Conservation (phyloP, 2,888 invertebrate genomes). For the Dicranocentrus wangi region DNA sequence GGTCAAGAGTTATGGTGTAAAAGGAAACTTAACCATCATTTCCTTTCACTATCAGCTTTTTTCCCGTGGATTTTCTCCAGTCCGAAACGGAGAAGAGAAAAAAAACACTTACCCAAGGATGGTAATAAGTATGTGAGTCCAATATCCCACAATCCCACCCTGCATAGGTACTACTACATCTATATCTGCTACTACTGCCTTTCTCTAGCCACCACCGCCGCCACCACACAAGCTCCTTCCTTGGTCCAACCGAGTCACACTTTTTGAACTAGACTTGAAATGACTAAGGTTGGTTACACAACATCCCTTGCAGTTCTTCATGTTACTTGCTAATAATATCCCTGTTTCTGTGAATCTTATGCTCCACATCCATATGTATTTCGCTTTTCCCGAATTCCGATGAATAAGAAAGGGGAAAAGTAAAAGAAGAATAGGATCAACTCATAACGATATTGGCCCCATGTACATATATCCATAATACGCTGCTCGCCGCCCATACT, state of each 20-base stretch:
- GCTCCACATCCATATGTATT: slow-evolving; percentile 43
- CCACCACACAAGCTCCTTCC: no score
- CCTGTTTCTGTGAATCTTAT: slow-evolving; percentile 12
- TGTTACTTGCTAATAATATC: slow-evolving; percentile 48
- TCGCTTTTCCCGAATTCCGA: slow-evolving; percentile 21
- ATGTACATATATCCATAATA: not conserved
- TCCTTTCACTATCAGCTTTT: slow-evolving; percentile 29
- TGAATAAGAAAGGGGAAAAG: slow-evolving; percentile 13
- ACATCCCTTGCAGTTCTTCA: slow-evolving; percentile 38
- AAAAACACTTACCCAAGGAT: no score
- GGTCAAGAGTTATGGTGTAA: slow-evolving; percentile 52
- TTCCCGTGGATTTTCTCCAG: slow-evolving; percentile 10
- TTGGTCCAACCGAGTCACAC: no score
- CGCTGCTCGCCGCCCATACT: not conserved
- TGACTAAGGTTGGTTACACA: slow-evolving; percentile 24
- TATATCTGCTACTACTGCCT: no score
- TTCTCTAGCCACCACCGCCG: no score
- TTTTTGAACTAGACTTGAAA: slow-evolving; percentile 8
- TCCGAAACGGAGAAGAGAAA: not conserved
- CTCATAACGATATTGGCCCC: not conserved
- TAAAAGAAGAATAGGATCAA: not conserved
- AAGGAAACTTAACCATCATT: slow-evolving; percentile 53
- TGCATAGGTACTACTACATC: no score
- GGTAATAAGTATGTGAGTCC: no score
- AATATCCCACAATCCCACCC: no score